Percentiles rank a stretch among this genome's conserved stretches.
Conservation (phyloP, 2,113 vertebrate species). For the Phrynocephalus versicolor region DNA sequence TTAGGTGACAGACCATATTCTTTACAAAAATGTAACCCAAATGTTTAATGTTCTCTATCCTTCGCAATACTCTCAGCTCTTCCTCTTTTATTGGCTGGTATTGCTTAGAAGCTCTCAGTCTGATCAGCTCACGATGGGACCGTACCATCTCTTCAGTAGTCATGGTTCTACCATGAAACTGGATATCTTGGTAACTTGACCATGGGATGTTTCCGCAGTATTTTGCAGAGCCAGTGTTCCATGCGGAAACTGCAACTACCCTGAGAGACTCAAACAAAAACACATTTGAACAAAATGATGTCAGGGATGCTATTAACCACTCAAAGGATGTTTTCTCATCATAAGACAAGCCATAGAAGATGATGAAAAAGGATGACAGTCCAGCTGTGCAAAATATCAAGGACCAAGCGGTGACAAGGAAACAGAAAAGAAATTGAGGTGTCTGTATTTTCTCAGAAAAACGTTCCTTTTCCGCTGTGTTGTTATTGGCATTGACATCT, state of each 20-base stretch:
- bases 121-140: not conserved
- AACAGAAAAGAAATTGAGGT: slow-evolving; percentile 1
- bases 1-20: slow-evolving; percentile 33
- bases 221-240: slow-evolving; percentile 35
- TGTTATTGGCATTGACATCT: not conserved
- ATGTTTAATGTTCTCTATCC: slow-evolving; percentile 20
- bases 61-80: slow-evolving; percentile 41
- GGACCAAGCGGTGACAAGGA: slow-evolving; percentile 39
- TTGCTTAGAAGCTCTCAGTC: slow-evolving; percentile 12
- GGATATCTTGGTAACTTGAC: slow-evolving; percentile 48
- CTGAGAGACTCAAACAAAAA: slow-evolving; percentile 63
- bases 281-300: slow-evolving; percentile 59
- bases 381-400: slow-evolving; percentile 38
- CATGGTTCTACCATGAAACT: accelerated
- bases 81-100: slow-evolving; percentile 60
- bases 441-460: not conserved
- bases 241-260: slow-evolving; percentile 9
- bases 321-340: slow-evolving; percentile 62
- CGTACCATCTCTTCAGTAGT: not conserved
- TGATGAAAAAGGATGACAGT: slow-evolving; percentile 63
- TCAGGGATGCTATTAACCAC: slow-evolving; percentile 70
- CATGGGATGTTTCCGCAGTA: slow-evolving; percentile 58
- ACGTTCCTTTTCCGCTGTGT: accelerated
- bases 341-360: slow-evolving; percentile 71
- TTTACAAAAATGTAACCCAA: slow-evolving; percentile 44